phyloP scores from a whole-genome alignment of 2,888 invertebrate genomes.

The Hymenopus coronatus region DNA sequence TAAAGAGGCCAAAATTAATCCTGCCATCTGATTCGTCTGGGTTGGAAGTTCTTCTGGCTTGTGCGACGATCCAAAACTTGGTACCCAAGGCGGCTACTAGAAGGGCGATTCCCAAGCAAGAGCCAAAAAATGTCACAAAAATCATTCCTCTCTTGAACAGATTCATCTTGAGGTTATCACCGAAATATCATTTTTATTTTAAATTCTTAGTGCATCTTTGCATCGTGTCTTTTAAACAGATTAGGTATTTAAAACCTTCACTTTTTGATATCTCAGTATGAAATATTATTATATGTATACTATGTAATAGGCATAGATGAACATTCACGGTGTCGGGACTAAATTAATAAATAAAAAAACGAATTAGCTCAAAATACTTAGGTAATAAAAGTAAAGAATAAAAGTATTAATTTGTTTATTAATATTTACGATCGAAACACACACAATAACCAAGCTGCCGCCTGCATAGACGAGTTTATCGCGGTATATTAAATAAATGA shows the following conservation, averaged over 20 bases:
- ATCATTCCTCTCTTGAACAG: slow-evolving; percentile 74
- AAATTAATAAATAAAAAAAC: too few relatives aligned
- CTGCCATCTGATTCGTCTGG: slow-evolving; percentile 68
- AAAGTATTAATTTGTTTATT: not conserved
- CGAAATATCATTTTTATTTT: not conserved
- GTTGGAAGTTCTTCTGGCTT: slow-evolving; percentile 65
- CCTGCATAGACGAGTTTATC: not conserved
- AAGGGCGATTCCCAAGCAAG: slow-evolving; percentile 72
- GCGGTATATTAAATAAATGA: not conserved
- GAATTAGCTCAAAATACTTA: too few relatives aligned
- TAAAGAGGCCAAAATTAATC: slow-evolving; percentile 82
- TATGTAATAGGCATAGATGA: not conserved
- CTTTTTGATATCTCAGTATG: not conserved
- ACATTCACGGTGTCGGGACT: not conserved
- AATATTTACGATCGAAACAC: not conserved
- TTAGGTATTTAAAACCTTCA: not conserved
- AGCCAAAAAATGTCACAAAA: slow-evolving; percentile 77
- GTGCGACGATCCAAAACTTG: slow-evolving; percentile 77
- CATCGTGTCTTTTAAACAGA: not conserved
- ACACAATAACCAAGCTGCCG: too few relatives aligned
- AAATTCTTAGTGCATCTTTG: not conserved
- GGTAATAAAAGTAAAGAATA: too few relatives aligned
- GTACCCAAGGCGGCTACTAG: slow-evolving; percentile 80
- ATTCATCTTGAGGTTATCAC: slow-evolving; percentile 52
- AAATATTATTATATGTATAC: too few relatives aligned